phyloP scores from a whole-genome alignment of 2,888 invertebrate genomes.

The Cylloceria caligata region DNA sequence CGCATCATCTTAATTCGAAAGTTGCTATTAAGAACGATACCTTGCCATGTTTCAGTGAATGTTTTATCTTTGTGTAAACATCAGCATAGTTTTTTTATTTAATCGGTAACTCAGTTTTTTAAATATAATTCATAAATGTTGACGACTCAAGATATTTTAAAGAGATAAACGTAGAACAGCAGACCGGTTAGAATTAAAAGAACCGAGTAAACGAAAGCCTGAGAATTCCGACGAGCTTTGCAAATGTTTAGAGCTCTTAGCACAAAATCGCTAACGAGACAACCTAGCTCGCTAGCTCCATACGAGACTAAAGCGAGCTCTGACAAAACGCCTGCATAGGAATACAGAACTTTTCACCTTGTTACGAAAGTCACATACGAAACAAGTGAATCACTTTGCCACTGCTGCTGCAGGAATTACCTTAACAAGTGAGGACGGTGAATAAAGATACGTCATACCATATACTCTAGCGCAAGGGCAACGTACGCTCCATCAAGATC shows the following conservation, averaged over 20 bases:
- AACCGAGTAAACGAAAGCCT: slow-evolving; percentile 5
- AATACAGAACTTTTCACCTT: slow-evolving; percentile 54
- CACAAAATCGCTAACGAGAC: slow-evolving; percentile 61
- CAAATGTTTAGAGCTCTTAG: slow-evolving; percentile 54
- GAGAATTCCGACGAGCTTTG: slow-evolving; percentile 28
- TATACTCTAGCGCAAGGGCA: slow-evolving; percentile 17
- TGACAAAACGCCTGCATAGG: not conserved
- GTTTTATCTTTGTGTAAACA: not conserved
- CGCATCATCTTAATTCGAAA: not conserved
- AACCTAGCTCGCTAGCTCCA: slow-evolving; percentile 6
- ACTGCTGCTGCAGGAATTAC: slow-evolving; percentile 11
- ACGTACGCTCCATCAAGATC: slow-evolving; percentile 34
- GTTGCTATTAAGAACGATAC: not conserved
- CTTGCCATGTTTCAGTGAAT: not conserved
- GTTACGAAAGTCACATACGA: slow-evolving; percentile 45
- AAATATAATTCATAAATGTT: slow-evolving; percentile 8
- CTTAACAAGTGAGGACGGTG: slow-evolving; percentile 23
- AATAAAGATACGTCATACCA: slow-evolving; percentile 14
- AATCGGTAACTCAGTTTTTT: not conserved
- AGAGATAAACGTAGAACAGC: not conserved
- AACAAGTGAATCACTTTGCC: slow-evolving; percentile 55
- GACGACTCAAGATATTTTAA: not conserved
- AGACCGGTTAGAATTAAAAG: not conserved
- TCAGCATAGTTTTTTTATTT: not conserved
- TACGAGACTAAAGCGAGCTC: slow-evolving; percentile 45